Conservation (phyloP, 64 coral and sea anemone genomes). For the Trachythela sp. region DNA sequence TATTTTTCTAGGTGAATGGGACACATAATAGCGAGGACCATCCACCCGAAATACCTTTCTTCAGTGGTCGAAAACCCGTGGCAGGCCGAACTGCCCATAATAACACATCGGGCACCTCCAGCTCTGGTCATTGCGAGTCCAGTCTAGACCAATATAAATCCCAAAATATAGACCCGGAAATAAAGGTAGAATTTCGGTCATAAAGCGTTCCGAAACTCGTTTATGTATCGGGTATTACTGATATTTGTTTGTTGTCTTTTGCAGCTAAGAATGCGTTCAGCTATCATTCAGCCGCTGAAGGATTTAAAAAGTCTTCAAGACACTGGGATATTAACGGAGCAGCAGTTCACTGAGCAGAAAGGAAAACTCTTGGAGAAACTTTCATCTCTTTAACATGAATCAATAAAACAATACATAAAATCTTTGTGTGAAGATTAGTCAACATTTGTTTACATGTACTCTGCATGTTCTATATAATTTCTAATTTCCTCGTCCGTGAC, state of each 20-base stretch:
- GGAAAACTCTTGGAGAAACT: conserved; percentile 3
- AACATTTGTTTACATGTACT: conserved; percentile 30
- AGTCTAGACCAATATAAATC: neutral
- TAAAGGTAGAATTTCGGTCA: no score
- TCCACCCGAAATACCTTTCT: conserved; percentile 15
- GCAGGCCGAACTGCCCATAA: neutral
- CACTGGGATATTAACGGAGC: neutral
- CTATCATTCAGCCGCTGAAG: neutral
- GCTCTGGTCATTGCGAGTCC: no score
- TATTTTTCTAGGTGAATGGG: neutral
- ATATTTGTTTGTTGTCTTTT: no score
- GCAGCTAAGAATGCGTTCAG: no score
- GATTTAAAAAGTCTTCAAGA: neutral
- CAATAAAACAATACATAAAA: no score
- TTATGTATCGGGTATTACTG: no score
- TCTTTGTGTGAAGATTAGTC: no score
- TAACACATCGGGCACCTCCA: no score
- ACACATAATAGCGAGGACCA: conserved; percentile 1
- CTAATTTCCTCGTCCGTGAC: conserved; percentile 28
- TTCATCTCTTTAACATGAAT: neutral
- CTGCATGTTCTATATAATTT: conserved; percentile 21
- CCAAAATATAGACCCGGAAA: neutral
- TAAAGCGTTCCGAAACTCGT: no score
- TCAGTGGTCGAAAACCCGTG: neutral
- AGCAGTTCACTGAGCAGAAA: neutral